phyloP scores from a whole-genome alignment of 2,888 invertebrate genomes.

The Ochropleura plecta region DNA sequence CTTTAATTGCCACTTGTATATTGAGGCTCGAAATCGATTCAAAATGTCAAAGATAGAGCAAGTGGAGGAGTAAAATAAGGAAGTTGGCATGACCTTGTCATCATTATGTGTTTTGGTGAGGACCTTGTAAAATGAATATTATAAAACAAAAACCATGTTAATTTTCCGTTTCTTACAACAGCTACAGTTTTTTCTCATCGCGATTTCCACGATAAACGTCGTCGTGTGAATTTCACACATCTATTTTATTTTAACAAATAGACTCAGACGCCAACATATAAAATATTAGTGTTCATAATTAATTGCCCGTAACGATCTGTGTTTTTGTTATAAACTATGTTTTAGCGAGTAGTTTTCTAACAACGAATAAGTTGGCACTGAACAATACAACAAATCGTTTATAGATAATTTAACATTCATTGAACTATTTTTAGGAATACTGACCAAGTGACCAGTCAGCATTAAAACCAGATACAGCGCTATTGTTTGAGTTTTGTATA shows the following conservation, averaged over 20 bases:
- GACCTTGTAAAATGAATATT: constrained; percentile 27
- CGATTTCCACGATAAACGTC: too few relatives aligned
- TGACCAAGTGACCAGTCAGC: not conserved
- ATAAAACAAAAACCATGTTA: not conserved
- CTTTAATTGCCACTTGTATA: constrained; percentile 9
- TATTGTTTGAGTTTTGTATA: not conserved
- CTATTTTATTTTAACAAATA: not conserved
- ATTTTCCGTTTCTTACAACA: not conserved
- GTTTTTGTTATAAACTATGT: constrained; percentile 10
- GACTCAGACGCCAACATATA: not conserved
- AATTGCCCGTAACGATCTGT: not conserved
- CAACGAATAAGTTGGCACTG: constrained; percentile 10
- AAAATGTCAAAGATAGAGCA: constrained; percentile 32
- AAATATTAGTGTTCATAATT: not conserved
- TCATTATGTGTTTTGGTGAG: not conserved
- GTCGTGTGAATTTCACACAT: not conserved
- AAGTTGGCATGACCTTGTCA: constrained; percentile 38
- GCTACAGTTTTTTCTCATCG: not conserved
- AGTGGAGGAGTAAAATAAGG: constrained; percentile 29
- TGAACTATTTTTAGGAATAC: not conserved
- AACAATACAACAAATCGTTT: not conserved
- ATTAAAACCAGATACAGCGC: not conserved
- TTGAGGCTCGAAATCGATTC: not conserved
- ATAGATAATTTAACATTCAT: not conserved
- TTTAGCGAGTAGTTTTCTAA: constrained; percentile 25